Evolutionary conservation across 2,113 vertebrate genomes (phyloP), one percentile per base, ranked within the genome.

Genomic region (Apodemus sylvaticus): DNA sequence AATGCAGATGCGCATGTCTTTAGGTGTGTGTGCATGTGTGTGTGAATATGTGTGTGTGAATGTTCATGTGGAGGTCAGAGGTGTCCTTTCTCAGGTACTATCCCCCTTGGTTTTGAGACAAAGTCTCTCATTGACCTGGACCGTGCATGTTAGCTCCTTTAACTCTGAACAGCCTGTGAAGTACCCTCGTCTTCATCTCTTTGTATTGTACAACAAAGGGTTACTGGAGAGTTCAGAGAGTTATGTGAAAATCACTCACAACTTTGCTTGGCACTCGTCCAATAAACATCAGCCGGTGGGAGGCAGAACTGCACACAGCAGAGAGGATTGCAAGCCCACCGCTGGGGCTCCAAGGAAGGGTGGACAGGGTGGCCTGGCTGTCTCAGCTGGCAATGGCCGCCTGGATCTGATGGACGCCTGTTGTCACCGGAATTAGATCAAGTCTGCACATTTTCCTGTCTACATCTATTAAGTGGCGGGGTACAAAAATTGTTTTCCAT

Each of bases 401-500:
- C 90, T 39, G 82, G 13, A 7, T 10, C 93, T 93, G 96, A 78
- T 16, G 29, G 70, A 94, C 10, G 70, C 29, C 90, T 51, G 1
- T 0, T 73, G 96, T 95, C 94, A n/a, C 85, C 93, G 22, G 58
- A 96, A 96, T 96, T 45, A 93, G 85, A 94, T 96, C 92, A 92
- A 64, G 79, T 22, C 90, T 60, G 89, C 93, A n/a, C 78, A 26
- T 29, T 76, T 58, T 45, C 90, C 90, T 68, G 83, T 85, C 89
- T 89, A 48, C 94, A 62, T 42, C 9, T 5, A 66, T 79, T 76
- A 58, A 85, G 78, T 86, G 55, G 10, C 42, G 29, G 91, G 77
- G 73, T 14, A 45, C 13, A 39, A 36, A 68, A 60, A 60, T 14
- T 51, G 68, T 48, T 74, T 82, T 82, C 90, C 77, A 1, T 74